These are phyloP conservation scores for Drosophila nigricruria DNA, from an alignment of 2,888 invertebrate genomes.

Conservation along the genomic window DNA sequence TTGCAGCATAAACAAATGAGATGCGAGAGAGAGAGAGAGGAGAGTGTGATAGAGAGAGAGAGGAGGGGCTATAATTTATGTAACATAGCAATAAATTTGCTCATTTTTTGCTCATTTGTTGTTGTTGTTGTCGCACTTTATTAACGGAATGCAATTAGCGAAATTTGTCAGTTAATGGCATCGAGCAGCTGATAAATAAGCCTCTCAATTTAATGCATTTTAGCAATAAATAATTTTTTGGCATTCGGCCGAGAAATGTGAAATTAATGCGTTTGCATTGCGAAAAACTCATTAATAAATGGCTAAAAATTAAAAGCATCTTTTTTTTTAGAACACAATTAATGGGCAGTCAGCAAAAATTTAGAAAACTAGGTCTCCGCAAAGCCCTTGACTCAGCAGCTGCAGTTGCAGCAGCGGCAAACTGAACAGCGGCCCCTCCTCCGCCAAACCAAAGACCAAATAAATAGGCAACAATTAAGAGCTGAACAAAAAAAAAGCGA, in stretches of 20 bases:
- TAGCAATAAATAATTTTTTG: constrained; percentile 70
- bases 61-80: constrained; percentile 45
- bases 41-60: not conserved
- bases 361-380: constrained; percentile 48
- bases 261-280: constrained; percentile 65
- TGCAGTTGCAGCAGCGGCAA: constrained; percentile 4
- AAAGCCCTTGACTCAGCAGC: constrained; percentile 38
- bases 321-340: constrained; percentile 59
- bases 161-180: constrained; percentile 79
- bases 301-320: constrained; percentile 67
- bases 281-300: constrained; percentile 69
- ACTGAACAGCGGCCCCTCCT: constrained; percentile 6
- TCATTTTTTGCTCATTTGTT: constrained; percentile 25
- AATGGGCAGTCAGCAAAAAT: constrained; percentile 41
- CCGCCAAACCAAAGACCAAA: constrained; percentile 21
- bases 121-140: constrained; percentile 59
- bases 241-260: constrained; percentile 37
- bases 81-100: constrained; percentile 61
- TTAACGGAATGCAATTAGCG: constrained; percentile 79
- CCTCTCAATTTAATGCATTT: constrained; percentile 82
- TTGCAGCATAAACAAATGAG: constrained; percentile 47
- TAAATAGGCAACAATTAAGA: constrained; percentile 63
- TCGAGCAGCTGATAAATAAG: constrained; percentile 81
- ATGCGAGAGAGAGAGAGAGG: not conserved
- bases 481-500: constrained; percentile 8